These are phyloP conservation scores for Apodemus speciosus DNA, from an alignment of 2,113 vertebrate species.

Conservation along the genomic window DNA sequence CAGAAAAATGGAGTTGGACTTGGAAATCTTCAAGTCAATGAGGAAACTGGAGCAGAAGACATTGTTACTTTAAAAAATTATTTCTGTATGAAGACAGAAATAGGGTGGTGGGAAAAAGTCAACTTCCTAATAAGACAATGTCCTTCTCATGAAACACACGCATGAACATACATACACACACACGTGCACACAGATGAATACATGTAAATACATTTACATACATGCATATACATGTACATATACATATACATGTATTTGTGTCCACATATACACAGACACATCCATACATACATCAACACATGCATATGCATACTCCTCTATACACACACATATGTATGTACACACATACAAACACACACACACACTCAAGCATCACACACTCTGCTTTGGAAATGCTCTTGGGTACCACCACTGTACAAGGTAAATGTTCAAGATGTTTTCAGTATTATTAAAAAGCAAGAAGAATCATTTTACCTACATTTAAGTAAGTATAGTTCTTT, in stretches of 20 bases:
- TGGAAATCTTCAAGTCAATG: neutral
- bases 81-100: neutral
- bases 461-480: no score
- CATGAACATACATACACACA: neutral
- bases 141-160: neutral
- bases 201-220: no score
- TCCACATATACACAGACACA: neutral
- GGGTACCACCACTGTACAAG: neutral
- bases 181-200: no score
- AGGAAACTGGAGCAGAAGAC: neutral
- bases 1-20: neutral
- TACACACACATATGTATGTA: neutral
- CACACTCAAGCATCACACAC: neutral
- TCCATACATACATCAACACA: neutral
- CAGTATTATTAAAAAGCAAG: neutral
- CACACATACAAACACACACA: neutral
- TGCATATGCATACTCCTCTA: neutral
- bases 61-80: neutral
- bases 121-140: neutral
- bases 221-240: neutral
- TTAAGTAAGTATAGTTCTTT: neutral
- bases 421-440: neutral
- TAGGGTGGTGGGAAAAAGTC: neutral
- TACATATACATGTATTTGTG: no score
- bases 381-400: neutral